Base-by-base conservation (phyloP, 2,797 vertebrate species). In the Cercopithecus petaurista region DNA sequence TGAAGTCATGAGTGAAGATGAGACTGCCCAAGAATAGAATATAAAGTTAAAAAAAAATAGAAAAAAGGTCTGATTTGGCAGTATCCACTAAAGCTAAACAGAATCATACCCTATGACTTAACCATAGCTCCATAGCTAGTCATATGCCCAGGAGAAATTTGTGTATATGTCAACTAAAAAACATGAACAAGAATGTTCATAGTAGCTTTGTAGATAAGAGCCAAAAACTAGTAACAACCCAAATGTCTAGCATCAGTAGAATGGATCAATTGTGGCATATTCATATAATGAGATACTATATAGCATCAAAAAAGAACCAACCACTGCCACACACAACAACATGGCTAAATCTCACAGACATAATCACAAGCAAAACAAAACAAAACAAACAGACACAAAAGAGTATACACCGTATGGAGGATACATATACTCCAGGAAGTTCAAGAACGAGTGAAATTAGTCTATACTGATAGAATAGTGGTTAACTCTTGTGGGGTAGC, bases 1-100 rank as follows among this genome's bases (percentile, higher is more conserved):
- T 90, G 90, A 90, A 97, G 73, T 96, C 92, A 90, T 28, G 55
- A 85, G 88, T 88, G 79, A 96, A 95, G 86, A 95, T 57, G 77
- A 79, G 86, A 86, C 41, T 82, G 73, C 86, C 83, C 86, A 80
- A 80, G 95, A 92, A 96, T 89, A 97, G 88, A 95, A 90, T 48
- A 85, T 52, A 76, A 91, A 95, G 15, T 83, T 61, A 2, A 83
- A 55, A 81, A 64, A 30, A 59, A 15, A 72, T 2, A 48, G 39
- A 64, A 26, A 61, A 77, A 93, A 92, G 80, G 39, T 75, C 70
- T 89, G 83, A 82, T 72, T 73, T 86, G 88, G 79, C 88, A 80
- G 7, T 72, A 91, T 57, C n/a, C 70, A 86, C 70, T 57, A 75
- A 82, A 93, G 48, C 85, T 88, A 91, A 92, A 88, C 52, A 82